A percentile compares a stretch with the other conserved stretches of the same genome.
phyloP scores from a whole-genome alignment of 2,797 vertebrate species.

The Todus mexicanus region DNA sequence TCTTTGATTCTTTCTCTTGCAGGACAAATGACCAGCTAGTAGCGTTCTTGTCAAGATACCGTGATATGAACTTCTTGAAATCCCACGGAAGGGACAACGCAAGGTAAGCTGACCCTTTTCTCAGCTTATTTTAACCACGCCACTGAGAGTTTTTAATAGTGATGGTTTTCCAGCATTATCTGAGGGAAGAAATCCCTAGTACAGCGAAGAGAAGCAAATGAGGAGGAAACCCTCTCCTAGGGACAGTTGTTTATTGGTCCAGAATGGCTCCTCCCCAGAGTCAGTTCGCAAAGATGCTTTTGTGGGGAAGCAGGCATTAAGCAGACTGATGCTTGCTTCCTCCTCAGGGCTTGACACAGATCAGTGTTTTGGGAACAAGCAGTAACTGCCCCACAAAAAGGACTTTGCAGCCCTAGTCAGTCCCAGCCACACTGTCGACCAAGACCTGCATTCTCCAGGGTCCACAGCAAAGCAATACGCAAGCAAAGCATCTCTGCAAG shows the following conservation, averaged over 20 bases:
- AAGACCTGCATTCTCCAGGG: fast-evolving
- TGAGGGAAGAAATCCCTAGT: neutral
- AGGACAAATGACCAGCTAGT: slow-evolving; percentile 97
- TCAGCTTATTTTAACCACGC: neutral
- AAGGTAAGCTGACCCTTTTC: slow-evolving; percentile 75
- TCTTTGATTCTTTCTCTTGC: slow-evolving; percentile 44
- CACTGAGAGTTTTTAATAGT: neutral
- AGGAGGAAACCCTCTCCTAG: neutral
- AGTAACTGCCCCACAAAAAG: neutral
- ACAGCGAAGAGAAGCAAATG: neutral
- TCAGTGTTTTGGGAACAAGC: fast-evolving
- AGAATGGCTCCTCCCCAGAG: neutral
- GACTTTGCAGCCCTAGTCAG: neutral
- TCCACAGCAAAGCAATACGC: neutral
- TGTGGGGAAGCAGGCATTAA: neutral
- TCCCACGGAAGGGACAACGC: slow-evolving; percentile 97
- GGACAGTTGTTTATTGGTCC: neutral
- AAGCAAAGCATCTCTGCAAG: neutral
- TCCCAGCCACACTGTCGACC: neutral
- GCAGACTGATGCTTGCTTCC: neutral
- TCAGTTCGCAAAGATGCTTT: neutral
- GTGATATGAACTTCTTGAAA: slow-evolving; percentile 98
- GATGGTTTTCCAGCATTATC: neutral
- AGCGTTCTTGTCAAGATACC: slow-evolving; percentile 93
- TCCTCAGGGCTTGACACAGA: neutral